Evolutionary conservation across 2,888 invertebrate genomes (phyloP).

Genomic region (Autographa pulchrina): DNA sequence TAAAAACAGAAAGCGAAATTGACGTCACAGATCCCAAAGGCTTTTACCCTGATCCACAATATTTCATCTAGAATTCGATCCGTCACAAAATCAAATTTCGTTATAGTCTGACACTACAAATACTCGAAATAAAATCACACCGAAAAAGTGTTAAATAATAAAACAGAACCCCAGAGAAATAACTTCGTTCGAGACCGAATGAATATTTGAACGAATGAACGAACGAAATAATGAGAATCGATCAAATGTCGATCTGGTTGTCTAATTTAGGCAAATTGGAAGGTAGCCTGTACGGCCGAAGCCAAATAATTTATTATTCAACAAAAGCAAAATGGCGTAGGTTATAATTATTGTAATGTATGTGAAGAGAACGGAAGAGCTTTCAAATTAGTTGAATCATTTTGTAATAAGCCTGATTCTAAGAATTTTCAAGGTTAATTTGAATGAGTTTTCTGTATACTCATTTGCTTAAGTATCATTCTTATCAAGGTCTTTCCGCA

Average conservation of each 20-base stretch:
- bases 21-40: neutral
- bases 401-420: neutral
- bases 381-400: slow-evolving; percentile 21
- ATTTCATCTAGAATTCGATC: neutral
- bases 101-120: slow-evolving; percentile 35
- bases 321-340: slow-evolving; percentile 24
- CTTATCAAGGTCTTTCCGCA: too few species aligned
- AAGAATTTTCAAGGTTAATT: neutral
- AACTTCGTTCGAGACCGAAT: slow-evolving; percentile 33
- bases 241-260: slow-evolving; percentile 42
- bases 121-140: slow-evolving; percentile 3
- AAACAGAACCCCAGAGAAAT: slow-evolving; percentile 51
- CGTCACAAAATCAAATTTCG: neutral
- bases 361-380: slow-evolving; percentile 9
- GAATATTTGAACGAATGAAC: slow-evolving; percentile 53
- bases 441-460: neutral
- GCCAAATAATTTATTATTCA: slow-evolving; percentile 48
- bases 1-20: neutral
- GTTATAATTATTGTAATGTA: slow-evolving; percentile 29
- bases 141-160: slow-evolving; percentile 29
- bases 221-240: slow-evolving; percentile 40
- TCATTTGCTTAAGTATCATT: neutral
- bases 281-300: slow-evolving; percentile 12
- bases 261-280: slow-evolving; percentile 48
- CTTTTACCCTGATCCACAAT: neutral